Conservation (phyloP, 2,113 vertebrate genomes). For the Ornithorhynchus anatinus region DNA sequence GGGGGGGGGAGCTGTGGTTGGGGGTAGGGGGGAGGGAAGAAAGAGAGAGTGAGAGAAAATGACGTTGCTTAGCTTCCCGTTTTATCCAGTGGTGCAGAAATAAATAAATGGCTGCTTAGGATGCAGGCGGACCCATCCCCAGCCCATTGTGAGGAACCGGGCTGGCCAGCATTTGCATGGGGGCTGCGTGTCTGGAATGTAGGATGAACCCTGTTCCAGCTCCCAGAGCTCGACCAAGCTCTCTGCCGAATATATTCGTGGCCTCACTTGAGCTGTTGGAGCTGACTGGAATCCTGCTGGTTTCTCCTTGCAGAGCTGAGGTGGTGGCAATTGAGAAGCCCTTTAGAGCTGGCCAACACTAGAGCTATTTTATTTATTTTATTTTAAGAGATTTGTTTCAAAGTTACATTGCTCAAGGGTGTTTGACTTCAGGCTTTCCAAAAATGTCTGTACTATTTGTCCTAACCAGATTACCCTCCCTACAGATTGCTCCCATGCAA, state of each 20-base stretch:
- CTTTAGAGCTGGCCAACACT: no score
- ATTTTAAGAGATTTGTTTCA: no score
- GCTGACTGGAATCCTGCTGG: conserved; percentile 81
- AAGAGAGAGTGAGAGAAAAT: neutral
- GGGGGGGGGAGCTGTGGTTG: no score
- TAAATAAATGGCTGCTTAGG: neutral
- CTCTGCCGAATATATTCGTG: conserved; percentile 72
- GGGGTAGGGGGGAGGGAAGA: neutral
- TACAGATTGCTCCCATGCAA: no score
- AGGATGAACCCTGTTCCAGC: conserved; percentile 77
- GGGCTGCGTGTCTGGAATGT: conserved; percentile 64
- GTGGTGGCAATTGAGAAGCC: conserved; percentile 74
- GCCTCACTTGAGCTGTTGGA: conserved; percentile 76
- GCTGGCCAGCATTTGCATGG: conserved; percentile 69
- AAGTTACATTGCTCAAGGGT: no score
- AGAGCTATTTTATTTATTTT: no score
- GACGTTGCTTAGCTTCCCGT: neutral
- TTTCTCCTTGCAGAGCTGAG: conserved; percentile 76
- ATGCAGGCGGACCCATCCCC: conserved; percentile 9
- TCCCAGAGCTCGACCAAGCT: conserved; percentile 74
- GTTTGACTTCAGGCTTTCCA: no score
- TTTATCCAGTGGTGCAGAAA: neutral
- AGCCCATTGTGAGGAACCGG: conserved; percentile 10
- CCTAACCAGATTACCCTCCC: no score
- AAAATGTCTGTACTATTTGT: no score